Evolutionary conservation across 1,140 invertebrate species (phyloP), one percentile per base, ranked within the genome.

Genomic region (Drosophila gunungcola): DNA sequence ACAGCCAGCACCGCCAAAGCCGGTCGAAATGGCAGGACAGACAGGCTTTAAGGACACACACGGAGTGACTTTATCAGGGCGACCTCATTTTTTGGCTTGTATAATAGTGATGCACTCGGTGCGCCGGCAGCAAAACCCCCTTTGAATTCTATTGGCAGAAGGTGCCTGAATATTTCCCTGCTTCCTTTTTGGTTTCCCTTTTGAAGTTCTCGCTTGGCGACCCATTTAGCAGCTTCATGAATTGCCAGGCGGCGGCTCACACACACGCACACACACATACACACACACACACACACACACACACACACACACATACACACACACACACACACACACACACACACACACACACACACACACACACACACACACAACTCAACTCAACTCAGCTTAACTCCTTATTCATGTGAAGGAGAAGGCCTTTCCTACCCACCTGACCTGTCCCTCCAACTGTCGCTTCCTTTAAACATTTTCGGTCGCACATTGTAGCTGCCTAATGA

Each of bases 381-480:
- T 21, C 16, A 21, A 21, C 16, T 21, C 16, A 21, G 16, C 49
- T n/a, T n/a, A 64, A 51, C 64, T 76, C 52, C 62, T 54, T 41
- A 12, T 32, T 13, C 25, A n/a, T 12, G 49, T 0, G 4, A 13
- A 32, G 48, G 7, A 49, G 27, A 34, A 34, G 51, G 13, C 25
- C 11, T 6, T 1, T 51, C 49, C 49, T 39, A 25, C 36, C 21
- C 57, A 25, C 21, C 16, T 7, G 3, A 16, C 32, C 39, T 46
- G 27, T 16, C 62, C 49, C 38, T 43, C 29, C 29, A 32, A 32
- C 63, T 58, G 73, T 34, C 77, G 65, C 73, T 84, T 78, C 85
- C 85, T 90, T 89, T 89, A 89, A 89, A 84, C 84, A 89, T 88
- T 89, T 89, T 89, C 79, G 84, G 84, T 89, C 85, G 85, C 84